Evolutionary conservation across 2,888 invertebrate species (phyloP), one percentile per base, ranked within the genome.

Genomic region (Sesia bembeciformis): DNA sequence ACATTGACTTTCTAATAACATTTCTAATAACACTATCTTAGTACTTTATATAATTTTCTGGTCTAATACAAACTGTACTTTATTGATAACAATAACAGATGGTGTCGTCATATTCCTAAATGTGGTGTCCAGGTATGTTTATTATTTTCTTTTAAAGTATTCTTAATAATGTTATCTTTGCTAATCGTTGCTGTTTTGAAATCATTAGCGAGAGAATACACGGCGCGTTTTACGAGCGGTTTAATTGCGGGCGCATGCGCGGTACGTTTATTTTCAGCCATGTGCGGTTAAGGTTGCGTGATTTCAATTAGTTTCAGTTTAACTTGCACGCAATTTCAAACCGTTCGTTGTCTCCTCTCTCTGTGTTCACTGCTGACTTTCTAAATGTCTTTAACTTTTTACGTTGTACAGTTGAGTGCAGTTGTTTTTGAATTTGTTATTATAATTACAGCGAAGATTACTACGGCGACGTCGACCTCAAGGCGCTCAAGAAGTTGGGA

Each of bases 401-500:
- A 23, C 23, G 2, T 23, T 23, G 23, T 23, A 23, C 23, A 23
- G 23, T 23, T 23, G 23, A 23, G 23, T 23, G 23, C 23, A 23
- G 23, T 23, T 23, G 23, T 23, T 23, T 42, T 52, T 39, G 8
- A 41, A 39, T 52, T n/a, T 52, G 6, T 49, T 49, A 7, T 40
- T 8, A 53, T 60, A 53, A 61, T 70, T 82, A 68, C 91, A 96
- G 97, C 88, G 96, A 96, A 91, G 96, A 97, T 89, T 97, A 97
- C 91, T 97, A 97, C 83, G 96, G 96, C 65, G 96, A 96, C 76
- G 94, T 96, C 72, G 96, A 97, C 84, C 91, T 97, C 66, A 97
- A 97, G 88, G 94, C 95, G 58, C 90, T 96, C 74, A 95, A 94
- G 91, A 96, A 96, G 81, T 86, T 94, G 87, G 96, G 95, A 77